Evolutionary conservation across 2,888 invertebrate species (phyloP).

Genomic region (Rutpela maculata): DNA sequence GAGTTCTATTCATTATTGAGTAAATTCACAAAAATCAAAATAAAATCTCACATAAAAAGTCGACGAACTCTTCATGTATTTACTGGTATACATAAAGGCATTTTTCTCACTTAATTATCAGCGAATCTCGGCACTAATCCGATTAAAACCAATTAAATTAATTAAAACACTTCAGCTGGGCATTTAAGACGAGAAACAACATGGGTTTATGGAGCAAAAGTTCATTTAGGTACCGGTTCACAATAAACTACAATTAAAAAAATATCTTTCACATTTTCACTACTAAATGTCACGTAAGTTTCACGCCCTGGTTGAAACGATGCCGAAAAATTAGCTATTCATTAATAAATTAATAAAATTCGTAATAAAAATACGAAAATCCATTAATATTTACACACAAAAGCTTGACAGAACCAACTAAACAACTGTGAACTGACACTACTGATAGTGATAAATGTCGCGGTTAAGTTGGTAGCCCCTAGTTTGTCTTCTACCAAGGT

Average conservation of each 20-base stretch:
- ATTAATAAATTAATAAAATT: conserved; percentile 8
- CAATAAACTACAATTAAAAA: conserved; percentile 39
- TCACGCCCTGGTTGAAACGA: not conserved
- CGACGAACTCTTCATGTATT: conserved; percentile 18
- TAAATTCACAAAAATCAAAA: conserved; percentile 29
- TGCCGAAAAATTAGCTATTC: not conserved
- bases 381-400: conserved; percentile 40
- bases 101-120: conserved; percentile 13
- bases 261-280: conserved; percentile 43
- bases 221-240: conserved; percentile 54
- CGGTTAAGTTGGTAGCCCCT: conserved; percentile 16
- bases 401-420: conserved; percentile 33
- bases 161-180: conserved; percentile 2
- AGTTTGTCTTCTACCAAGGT: not conserved
- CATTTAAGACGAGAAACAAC: conserved; percentile 18
- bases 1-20: conserved; percentile 47
- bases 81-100: conserved; percentile 5
- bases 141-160: conserved; percentile 15
- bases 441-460: conserved; percentile 22
- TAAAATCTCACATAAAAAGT: conserved; percentile 23
- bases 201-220: conserved; percentile 54
- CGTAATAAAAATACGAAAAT: conserved; percentile 7
- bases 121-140: conserved; percentile 12
- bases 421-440: conserved; percentile 23
- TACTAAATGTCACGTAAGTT: not conserved